Evolutionary conservation across 2,113 vertebrate species (phyloP).

Genomic region (Orcinus orca): DNA sequence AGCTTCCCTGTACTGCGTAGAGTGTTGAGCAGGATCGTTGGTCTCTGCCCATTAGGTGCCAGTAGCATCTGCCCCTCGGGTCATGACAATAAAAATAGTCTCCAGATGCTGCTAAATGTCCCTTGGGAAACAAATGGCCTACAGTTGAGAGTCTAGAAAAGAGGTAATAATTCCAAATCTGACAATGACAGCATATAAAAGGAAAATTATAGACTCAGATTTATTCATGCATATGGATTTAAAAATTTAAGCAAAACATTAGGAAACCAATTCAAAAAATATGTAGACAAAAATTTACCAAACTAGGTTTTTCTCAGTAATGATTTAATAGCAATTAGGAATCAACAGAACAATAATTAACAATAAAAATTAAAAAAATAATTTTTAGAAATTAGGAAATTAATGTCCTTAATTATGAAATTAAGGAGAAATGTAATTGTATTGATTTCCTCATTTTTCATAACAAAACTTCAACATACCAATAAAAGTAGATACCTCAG

Average conservation of each 20-base stretch:
- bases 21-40: not conserved
- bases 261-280: not conserved
- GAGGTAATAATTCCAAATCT: not conserved
- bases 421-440: not conserved
- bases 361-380: not conserved
- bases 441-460: slow-evolving; percentile 4
- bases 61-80: not conserved
- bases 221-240: not conserved
- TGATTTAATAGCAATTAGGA: not conserved
- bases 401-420: not conserved
- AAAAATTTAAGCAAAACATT: not conserved
- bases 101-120: not conserved
- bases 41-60: not conserved
- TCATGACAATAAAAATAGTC: not conserved
- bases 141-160: not conserved
- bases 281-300: not conserved
- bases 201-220: not conserved
- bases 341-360: not conserved
- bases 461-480: not conserved
- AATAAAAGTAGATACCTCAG: not conserved
- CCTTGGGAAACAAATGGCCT: not conserved
- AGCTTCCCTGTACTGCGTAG: not conserved
- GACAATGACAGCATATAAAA: not conserved
- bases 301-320: not conserved
- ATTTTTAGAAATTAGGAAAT: not conserved